Percentiles rank a stretch among this genome's conserved stretches.
Evolutionary conservation across 2,113 vertebrate species (phyloP).

Genomic region (Cyrtonyx montezumae): DNA sequence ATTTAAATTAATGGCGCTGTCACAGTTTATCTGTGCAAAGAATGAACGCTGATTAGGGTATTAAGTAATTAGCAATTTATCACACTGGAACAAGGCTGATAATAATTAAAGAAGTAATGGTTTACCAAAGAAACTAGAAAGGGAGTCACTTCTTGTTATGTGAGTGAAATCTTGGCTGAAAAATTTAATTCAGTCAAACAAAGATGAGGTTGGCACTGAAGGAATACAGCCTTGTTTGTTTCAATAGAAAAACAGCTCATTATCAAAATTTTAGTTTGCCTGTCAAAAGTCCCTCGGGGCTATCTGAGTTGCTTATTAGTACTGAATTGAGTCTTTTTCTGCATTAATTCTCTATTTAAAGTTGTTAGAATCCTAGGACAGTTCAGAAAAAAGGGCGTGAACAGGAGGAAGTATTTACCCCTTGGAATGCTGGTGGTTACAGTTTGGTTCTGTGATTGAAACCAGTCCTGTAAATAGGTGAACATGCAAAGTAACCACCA

Average conservation of each 20-base stretch:
- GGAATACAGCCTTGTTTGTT: slow-evolving; percentile 58
- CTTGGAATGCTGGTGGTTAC: slow-evolving; percentile 17
- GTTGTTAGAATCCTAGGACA: slow-evolving; percentile 28
- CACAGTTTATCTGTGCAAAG: slow-evolving; percentile 95
- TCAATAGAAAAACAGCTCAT: slow-evolving; percentile 70
- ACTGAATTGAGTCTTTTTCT: slow-evolving; percentile 73
- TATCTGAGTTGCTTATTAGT: slow-evolving; percentile 73
- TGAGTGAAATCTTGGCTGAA: slow-evolving; percentile 82
- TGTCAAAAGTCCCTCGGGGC: slow-evolving; percentile 77
- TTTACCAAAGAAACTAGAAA: slow-evolving; percentile 94
- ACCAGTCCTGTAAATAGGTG: not conserved
- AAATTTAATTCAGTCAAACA: slow-evolving; percentile 80
- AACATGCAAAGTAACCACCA: not conserved
- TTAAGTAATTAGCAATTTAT: slow-evolving; percentile 99
- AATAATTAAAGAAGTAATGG: slow-evolving; percentile 97
- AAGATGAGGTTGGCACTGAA: slow-evolving; percentile 71
- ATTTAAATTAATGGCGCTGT: slow-evolving; percentile 97
- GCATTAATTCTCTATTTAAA: slow-evolving; percentile 70
- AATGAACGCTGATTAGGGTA: slow-evolving; percentile 98
- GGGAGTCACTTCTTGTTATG: slow-evolving; percentile 92
- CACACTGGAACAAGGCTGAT: slow-evolving; percentile 96
- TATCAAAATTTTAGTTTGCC: slow-evolving; percentile 79
- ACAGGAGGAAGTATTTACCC: slow-evolving; percentile 1
- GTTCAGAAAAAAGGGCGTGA: slow-evolving; percentile 35
- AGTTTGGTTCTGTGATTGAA: slow-evolving; percentile 59